A percentile compares a stretch with the other conserved stretches of the same genome.
phyloP scores from a whole-genome alignment of 2,797 vertebrate species.

The Vireo griseus region DNA sequence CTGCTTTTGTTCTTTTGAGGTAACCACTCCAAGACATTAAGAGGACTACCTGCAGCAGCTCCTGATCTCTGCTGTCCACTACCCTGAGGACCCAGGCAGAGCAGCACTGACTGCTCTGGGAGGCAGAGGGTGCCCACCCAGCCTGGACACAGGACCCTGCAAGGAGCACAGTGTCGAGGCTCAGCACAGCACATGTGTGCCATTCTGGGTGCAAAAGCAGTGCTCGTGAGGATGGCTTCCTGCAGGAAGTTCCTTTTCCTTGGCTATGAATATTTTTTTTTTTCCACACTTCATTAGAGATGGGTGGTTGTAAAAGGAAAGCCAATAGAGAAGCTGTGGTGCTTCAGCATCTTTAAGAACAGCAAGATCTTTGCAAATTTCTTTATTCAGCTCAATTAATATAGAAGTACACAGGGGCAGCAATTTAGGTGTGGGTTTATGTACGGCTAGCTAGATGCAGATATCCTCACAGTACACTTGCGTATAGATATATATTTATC shows the following conservation, averaged over 20 bases:
- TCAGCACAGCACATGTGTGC: too few relatives aligned
- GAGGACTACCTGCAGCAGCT: background rate
- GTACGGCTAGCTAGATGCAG: background rate
- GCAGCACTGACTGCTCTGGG: background rate
- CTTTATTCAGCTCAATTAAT: background rate
- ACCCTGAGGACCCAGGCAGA: background rate
- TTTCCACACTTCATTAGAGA: background rate
- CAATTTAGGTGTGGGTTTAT: background rate
- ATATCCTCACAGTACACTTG: background rate
- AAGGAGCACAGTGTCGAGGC: background rate
- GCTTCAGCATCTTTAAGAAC: background rate
- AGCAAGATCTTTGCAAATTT: slow-evolving; percentile 46
- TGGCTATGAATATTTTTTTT: background rate
- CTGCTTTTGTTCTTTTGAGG: background rate
- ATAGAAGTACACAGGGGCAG: background rate
- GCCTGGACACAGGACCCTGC: fast-evolving
- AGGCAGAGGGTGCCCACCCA: background rate
- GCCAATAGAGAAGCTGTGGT: background rate
- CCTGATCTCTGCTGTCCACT: background rate
- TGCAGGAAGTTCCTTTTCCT: background rate
- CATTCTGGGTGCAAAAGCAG: background rate
- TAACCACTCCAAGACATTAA: background rate
- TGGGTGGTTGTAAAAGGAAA: background rate
- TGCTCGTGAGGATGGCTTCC: background rate
- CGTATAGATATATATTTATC: slow-evolving; percentile 2